Evolutionary conservation across 2,113 vertebrate genomes (phyloP), one percentile per base, ranked within the genome.

Genomic region (Anhinga rufa): DNA sequence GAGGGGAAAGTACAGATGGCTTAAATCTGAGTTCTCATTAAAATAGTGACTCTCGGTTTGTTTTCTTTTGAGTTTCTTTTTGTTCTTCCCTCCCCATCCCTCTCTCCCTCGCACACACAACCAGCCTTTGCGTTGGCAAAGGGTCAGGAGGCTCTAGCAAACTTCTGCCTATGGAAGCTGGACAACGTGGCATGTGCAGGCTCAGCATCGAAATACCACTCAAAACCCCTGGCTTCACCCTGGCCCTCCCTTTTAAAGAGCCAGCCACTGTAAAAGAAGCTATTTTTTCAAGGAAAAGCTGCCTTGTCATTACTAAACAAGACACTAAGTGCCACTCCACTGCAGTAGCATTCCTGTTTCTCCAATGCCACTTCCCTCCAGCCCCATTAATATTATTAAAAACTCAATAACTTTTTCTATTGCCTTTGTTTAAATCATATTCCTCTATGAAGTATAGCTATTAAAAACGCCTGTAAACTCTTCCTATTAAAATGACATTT

Each of bases 401-500:
- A 96, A 90, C 95, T 72, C 93, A 51, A 42, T 64, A 72, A 81
- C 77, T 97, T 94, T 90, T 70, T 78, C 90, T 96, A 64, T 96
- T 17, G 4, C 88, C 94, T 90, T 96, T 97, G 95, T 97, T 97
- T 98, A 97, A 97, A 97, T 96, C 94, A 97, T 93, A 89, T 94
- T 95, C 88, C 52, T 98, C 69, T 86, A 86, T 51, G 82, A 97
- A 96, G 66, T 58, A 19, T 42, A 86, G 93, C 82, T 94, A 96
- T 98, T 98, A 98, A 97, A 96, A 97, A 93, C 88, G 83, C 84
- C 94, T 62, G 80, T 96, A 97, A 97, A 98, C 96, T 97, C 96
- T 97, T 97, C 95, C 79, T 95, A 92, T 95, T 97, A 97, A 97
- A 98, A 98, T 97, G 96, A 97, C 94, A 22, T 96, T 97, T 98